These are phyloP conservation scores for Mus spretus DNA, from an alignment of 2,797 vertebrate species.

Conservation along the genomic window DNA sequence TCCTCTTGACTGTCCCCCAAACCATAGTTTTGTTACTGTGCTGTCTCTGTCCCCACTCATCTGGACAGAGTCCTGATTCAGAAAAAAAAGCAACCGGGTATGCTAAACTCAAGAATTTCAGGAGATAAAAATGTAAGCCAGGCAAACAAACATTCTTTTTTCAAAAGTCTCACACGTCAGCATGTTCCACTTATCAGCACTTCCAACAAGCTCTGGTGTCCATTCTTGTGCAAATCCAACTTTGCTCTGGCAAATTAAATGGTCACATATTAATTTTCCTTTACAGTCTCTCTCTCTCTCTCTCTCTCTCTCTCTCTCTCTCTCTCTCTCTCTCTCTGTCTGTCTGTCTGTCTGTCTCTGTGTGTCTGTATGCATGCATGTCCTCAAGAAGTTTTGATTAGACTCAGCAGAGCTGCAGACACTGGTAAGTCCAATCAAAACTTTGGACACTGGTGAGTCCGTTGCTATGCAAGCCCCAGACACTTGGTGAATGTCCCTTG, in stretches of 20 bases:
- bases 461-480: neutral
- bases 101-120: neutral
- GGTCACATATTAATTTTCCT: constrained; percentile 10
- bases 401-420: neutral
- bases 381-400: neutral
- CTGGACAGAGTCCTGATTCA: neutral
- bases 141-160: constrained; percentile 61
- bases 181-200: constrained; percentile 39
- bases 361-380: neutral
- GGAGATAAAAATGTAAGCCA: constrained; percentile 62
- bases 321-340: no score
- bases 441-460: neutral
- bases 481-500: neutral
- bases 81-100: neutral
- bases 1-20: accelerated
- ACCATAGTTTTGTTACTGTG: accelerated
- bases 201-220: neutral
- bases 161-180: constrained; percentile 60
- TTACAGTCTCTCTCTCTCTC: no score
- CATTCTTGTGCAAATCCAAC: neutral
- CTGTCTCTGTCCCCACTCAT: neutral
- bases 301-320: neutral
- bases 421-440: neutral
- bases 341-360: neutral
- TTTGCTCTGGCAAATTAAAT: constrained; percentile 25